Evolutionary conservation across 1,140 invertebrate species (phyloP), one percentile per base, ranked within the genome.

Genomic region (Mamestra configurata): DNA sequence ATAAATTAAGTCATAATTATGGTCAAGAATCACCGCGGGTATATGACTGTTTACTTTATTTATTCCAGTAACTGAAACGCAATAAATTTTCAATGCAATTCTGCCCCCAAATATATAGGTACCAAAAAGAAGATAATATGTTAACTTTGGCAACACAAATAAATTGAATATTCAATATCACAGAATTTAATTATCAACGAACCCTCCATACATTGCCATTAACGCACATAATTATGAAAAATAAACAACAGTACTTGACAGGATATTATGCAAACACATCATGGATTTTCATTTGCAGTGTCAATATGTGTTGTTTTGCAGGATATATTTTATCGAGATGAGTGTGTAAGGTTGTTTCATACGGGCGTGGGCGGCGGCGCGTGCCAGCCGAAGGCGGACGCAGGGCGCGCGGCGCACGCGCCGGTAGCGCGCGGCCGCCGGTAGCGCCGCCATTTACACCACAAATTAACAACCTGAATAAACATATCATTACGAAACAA

Each of bases 391-490:
- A 43, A 46, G 61, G 79, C 79, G 72, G 59, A 22, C 51, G 20
- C 4, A 4, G 13, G 43, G 13, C 40, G 20, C 24, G 20, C n/a
- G 13, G 51, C 53, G 72, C 15, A 22, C 15, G 31, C 79, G 64
- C 35, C 66, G 13, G 46, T n/a, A 57, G 72, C 64, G n/a, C 13
- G 57, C 37, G 15, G 43, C 61, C 49, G 22, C 35, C 75, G 43
- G 75, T 81, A 78, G 80, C 79, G 37, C 73, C 51, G 79, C 20
- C 73, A 77, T 77, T 80, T 70, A 80, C 68, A 77, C 72, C 64
- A 81, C 73, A 78, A 73, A 81, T 79, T 51, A 81, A 81, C 73
- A 64, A 49, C 73, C 73, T 64, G 27, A 68, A 77, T 77, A 82
- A 78, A 76, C 79, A 81, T 71, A 83, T 66, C 37, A 72, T 46